phyloP scores from a whole-genome alignment of 2,797 vertebrate genomes.

The Microctenopoma lineatum region DNA sequence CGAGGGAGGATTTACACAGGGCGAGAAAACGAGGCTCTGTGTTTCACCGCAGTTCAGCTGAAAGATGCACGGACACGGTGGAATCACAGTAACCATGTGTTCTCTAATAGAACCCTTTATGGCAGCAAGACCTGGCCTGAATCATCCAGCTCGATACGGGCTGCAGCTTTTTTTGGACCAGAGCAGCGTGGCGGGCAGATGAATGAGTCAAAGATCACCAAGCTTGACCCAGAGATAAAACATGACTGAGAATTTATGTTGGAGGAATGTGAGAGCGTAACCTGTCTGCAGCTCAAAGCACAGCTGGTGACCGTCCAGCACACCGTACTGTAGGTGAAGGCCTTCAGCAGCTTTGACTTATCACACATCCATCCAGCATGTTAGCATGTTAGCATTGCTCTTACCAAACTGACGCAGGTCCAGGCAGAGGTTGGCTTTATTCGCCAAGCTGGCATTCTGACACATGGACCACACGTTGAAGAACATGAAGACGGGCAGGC shows the following conservation, averaged over 20 bases:
- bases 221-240: neutral
- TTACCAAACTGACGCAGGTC: slow-evolving; percentile 96
- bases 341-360: neutral
- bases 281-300: neutral
- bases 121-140: neutral
- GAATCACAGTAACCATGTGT: too few relatives aligned
- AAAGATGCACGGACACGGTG: too few relatives aligned
- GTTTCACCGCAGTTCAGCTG: neutral
- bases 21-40: neutral
- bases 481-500: slow-evolving; percentile 98
- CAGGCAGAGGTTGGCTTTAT: slow-evolving; percentile 91
- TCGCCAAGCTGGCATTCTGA: slow-evolving; percentile 89
- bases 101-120: too few relatives aligned
- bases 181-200: neutral
- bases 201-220: neutral
- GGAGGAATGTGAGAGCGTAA: neutral
- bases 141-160: neutral
- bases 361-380: neutral
- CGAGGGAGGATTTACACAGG: neutral
- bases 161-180: neutral
- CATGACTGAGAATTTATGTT: neutral
- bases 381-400: neutral
- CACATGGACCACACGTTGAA: slow-evolving; percentile 98
- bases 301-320: too few relatives aligned
- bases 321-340: too few relatives aligned